Evolutionary conservation across 2,113 vertebrate species (phyloP).

Genomic region (Amphilophus citrinellus): DNA sequence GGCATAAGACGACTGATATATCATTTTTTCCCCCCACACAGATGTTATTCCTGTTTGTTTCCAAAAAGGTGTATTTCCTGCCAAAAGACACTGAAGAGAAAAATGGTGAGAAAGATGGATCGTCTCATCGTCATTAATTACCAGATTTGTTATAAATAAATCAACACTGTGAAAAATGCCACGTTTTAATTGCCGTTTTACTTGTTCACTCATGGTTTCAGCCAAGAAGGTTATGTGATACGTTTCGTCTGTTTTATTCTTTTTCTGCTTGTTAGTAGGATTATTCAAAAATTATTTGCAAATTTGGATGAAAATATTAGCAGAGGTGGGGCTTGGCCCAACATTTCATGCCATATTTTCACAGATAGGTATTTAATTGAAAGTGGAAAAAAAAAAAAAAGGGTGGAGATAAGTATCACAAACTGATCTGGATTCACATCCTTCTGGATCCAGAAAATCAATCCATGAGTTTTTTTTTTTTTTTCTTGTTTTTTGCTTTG

Average conservation of each 20-base stretch:
- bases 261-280: neutral
- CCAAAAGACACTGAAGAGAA: slow-evolving; percentile 1
- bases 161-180: slow-evolving; percentile 8
- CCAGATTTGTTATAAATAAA: slow-evolving; percentile 12
- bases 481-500: too few relatives aligned
- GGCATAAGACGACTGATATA: neutral
- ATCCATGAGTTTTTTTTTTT: neutral
- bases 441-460: neutral
- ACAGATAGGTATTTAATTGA: neutral
- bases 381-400: neutral
- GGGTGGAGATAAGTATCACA: neutral
- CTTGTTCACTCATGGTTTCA: neutral
- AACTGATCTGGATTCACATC: neutral
- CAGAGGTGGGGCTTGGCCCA: neutral
- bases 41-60: neutral
- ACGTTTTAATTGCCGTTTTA: neutral
- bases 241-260: neutral
- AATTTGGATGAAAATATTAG: neutral
- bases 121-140: slow-evolving; percentile 3
- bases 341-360: neutral
- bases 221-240: neutral
- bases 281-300: neutral
- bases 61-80: neutral
- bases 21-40: neutral
- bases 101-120: neutral